Percentiles rank a stretch among this genome's conserved stretches.
These are phyloP conservation scores for Drosophila insularis DNA, from an alignment of 1,140 invertebrate species.

Conservation along the genomic window DNA sequence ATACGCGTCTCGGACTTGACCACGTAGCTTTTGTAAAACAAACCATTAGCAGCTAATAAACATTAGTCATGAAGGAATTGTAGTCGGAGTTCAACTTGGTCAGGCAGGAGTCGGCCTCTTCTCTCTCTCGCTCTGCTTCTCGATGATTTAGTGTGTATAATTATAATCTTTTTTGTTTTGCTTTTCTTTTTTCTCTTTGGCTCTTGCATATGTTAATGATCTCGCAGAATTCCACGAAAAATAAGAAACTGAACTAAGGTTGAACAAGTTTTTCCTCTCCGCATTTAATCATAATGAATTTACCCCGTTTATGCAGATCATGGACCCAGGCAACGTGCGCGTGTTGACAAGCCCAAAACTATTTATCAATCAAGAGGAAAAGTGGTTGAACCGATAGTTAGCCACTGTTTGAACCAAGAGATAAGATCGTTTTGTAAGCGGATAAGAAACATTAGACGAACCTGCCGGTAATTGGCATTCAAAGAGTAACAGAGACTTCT, in stretches of 20 bases:
- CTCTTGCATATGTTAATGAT: slow-evolving; percentile 74
- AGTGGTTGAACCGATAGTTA: slow-evolving; percentile 28
- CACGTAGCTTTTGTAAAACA: slow-evolving; percentile 82
- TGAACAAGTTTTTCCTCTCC: slow-evolving; percentile 70
- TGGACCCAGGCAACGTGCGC: slow-evolving; percentile 47
- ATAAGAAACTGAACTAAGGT: slow-evolving; percentile 40
- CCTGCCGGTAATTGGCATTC: slow-evolving; percentile 52
- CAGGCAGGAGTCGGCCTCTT: slow-evolving; percentile 17
- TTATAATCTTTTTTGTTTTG: slow-evolving; percentile 38
- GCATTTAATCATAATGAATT: slow-evolving; percentile 58
- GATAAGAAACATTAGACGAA: slow-evolving; percentile 32
- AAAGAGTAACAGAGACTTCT: not conserved
- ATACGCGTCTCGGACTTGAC: slow-evolving; percentile 21
- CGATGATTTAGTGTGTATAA: slow-evolving; percentile 81
- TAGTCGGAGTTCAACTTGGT: slow-evolving; percentile 21
- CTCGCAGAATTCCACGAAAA: slow-evolving; percentile 73
- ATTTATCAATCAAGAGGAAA: slow-evolving; percentile 53
- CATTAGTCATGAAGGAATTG: slow-evolving; percentile 78
- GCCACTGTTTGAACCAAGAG: slow-evolving; percentile 35
- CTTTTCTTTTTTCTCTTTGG: slow-evolving; percentile 49
- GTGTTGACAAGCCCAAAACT: slow-evolving; percentile 55
- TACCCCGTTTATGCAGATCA: slow-evolving; percentile 64
- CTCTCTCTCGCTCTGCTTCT: slow-evolving; percentile 2
- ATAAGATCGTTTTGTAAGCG: slow-evolving; percentile 63
- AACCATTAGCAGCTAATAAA: slow-evolving; percentile 82